Base-by-base conservation (phyloP, 1,140 invertebrate species). In the Drosophila parabipectinata region DNA sequence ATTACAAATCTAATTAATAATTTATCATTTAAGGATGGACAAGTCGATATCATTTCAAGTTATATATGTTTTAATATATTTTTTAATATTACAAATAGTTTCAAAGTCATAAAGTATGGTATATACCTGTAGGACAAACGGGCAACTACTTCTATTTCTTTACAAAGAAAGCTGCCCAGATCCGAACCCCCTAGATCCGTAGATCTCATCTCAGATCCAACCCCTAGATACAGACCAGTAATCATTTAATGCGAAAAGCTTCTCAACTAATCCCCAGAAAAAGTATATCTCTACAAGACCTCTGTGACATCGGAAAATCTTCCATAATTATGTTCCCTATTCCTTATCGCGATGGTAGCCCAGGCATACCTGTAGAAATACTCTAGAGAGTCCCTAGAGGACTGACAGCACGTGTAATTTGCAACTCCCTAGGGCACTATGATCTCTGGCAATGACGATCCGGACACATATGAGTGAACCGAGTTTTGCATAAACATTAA, bases 401-500 rank as follows among this genome's bases (percentile, higher is more conserved):
- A 21, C 3, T 5, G 26, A 9, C 9, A 66, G 39, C 64, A 67
- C 63, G 63, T 67, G 60, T 32, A 67, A 44, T 10, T 26, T 24
- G 61, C 41, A 69, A 72, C 37, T 73, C 71, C 58, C 72, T 48
- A n/a, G 72, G 45, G 69, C 2, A 47, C 61, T 39, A 32, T 67
- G 62, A 69, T 54, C 62, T 30, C 26, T n/a, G 41, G 21, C 28
- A 34, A 41, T 37, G 24, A 15, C 30, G 34, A 9, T 10, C 14
- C 34, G 15, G 64, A 52, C 32, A 53, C 28, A 37, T 28, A 60
- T 47, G 44, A 24, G 14, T 26, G 47, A 52, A 72, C 45, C 24
- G 28, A 58, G 56, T 83, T 84, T 84, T 76, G 75, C 78, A 81
- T 87, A 87, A 78, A 64, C 66, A 85, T 84, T 74, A 85, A 47